These are phyloP conservation scores for Limnothrissa miodon DNA, from an alignment of 2,113 vertebrate species.

Conservation along the genomic window DNA sequence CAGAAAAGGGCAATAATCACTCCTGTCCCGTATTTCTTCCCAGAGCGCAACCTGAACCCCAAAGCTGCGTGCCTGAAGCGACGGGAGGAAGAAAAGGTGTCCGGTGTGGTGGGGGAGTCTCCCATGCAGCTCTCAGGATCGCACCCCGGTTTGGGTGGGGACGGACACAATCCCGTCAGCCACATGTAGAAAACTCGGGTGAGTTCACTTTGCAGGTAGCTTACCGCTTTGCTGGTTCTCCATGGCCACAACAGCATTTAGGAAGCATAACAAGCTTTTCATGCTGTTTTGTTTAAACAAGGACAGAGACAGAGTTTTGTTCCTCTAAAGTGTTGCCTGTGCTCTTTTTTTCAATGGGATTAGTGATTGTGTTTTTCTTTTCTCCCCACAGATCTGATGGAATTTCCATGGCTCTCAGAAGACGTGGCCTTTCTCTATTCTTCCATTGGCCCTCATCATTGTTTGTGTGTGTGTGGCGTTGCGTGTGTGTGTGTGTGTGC, in stretches of 20 bases:
- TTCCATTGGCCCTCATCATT: conserved; percentile 73
- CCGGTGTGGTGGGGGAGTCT: conserved; percentile 87
- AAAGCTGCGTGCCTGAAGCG: conserved; percentile 98
- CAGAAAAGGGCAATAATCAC: background rate
- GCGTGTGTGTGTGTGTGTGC: conserved; percentile 51
- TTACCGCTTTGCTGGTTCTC: background rate
- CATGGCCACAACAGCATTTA: background rate
- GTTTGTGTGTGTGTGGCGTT: conserved; percentile 56
- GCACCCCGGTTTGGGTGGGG: conserved; percentile 85
- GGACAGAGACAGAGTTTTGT: background rate
- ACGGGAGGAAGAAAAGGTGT: conserved; percentile 96
- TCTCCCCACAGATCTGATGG: conserved; percentile 62
- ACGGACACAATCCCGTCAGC: conserved; percentile 90
- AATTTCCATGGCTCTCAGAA: conserved; percentile 71
- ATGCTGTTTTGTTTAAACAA: background rate
- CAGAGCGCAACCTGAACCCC: conserved; percentile 94
- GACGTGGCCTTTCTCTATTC: conserved; percentile 80
- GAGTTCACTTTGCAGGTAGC: background rate
- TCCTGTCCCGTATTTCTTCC: background rate
- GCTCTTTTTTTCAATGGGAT: background rate
- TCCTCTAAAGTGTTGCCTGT: background rate
- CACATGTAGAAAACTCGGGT: conserved; percentile 85
- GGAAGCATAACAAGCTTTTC: background rate
- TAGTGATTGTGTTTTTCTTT: conserved; percentile 17
- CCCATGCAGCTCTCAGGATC: conserved; percentile 90